Percentiles rank a stretch among this genome's conserved stretches.
Evolutionary conservation across 2,888 invertebrate genomes (phyloP).

Genomic region (Drosophila affinis): DNA sequence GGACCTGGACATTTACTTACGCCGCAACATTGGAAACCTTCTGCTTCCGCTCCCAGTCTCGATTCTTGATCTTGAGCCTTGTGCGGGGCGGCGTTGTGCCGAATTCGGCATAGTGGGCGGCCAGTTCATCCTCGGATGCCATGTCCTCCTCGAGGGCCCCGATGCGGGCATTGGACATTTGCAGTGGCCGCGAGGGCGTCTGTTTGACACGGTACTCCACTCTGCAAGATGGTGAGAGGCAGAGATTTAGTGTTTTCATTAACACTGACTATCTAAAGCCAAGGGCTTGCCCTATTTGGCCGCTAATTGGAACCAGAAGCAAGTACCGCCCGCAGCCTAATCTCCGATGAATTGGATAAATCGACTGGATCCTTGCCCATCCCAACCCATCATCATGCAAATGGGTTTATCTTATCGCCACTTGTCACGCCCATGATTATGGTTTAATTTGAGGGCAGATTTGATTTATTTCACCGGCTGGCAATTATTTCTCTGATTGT

Average conservation of each 20-base stretch:
- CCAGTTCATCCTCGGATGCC: constrained; percentile 84
- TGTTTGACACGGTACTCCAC: constrained; percentile 82
- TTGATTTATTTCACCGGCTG: constrained; percentile 64
- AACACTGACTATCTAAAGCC: constrained; percentile 18
- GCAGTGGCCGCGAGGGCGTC: constrained; percentile 69
- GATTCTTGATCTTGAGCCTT: constrained; percentile 87
- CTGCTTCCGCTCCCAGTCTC: constrained; percentile 84
- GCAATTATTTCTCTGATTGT: constrained; percentile 38
- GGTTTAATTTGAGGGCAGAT: constrained; percentile 64
- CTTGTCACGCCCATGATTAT: constrained; percentile 78
- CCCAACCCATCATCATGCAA: constrained; percentile 6
- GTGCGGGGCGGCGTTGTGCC: constrained; percentile 92
- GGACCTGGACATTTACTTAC: constrained; percentile 71
- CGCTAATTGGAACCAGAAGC: constrained; percentile 45
- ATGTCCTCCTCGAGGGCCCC: constrained; percentile 75
- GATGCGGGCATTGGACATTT: constrained; percentile 52
- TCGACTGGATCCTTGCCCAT: constrained; percentile 13
- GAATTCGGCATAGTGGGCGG: constrained; percentile 86
- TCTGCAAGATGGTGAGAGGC: constrained; percentile 51
- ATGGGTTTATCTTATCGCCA: constrained; percentile 62
- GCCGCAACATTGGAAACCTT: constrained; percentile 72
- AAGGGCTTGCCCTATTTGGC: constrained; percentile 37
- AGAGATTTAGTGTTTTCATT: constrained; percentile 2
- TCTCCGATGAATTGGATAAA: constrained; percentile 47
- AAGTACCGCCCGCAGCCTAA: constrained; percentile 31